Conservation (phyloP, 2,113 vertebrate species). For the Charadrius vociferus region DNA sequence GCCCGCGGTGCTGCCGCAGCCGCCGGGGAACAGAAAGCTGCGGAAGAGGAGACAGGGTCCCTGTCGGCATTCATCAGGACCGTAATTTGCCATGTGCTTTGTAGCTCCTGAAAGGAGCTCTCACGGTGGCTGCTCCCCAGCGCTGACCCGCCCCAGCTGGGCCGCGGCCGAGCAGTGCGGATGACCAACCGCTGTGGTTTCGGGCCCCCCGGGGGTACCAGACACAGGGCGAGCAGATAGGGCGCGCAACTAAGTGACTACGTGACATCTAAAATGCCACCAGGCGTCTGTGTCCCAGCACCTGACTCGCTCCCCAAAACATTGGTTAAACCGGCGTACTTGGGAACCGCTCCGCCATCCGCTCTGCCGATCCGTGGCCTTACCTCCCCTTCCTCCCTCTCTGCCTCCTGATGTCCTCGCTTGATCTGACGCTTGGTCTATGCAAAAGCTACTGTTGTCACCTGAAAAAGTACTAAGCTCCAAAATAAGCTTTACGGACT, state of each 20-base stretch:
- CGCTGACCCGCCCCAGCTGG: neutral
- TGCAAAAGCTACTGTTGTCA: neutral
- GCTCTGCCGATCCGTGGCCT: neutral
- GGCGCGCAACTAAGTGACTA: no score
- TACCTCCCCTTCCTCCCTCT: neutral
- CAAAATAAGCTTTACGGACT: neutral
- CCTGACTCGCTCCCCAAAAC: neutral
- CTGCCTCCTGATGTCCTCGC: neutral
- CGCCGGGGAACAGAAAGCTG: neutral
- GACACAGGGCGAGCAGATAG: neutral
- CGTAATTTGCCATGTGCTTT: neutral
- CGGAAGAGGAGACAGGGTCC: neutral
- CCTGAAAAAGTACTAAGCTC: neutral
- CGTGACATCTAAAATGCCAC: neutral
- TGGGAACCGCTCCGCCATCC: neutral
- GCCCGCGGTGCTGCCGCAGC: fast-evolving
- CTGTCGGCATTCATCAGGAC: neutral
- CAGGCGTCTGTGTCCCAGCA: no score
- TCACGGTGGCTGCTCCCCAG: neutral
- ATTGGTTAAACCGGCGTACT: fast-evolving
- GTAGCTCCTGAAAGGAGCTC: neutral
- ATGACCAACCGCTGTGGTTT: no score
- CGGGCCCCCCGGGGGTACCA: neutral
- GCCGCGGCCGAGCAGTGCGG: neutral
- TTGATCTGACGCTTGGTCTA: neutral